phyloP scores from a whole-genome alignment of 2,797 vertebrate species.

The Schizopygopsis malacanthus region DNA sequence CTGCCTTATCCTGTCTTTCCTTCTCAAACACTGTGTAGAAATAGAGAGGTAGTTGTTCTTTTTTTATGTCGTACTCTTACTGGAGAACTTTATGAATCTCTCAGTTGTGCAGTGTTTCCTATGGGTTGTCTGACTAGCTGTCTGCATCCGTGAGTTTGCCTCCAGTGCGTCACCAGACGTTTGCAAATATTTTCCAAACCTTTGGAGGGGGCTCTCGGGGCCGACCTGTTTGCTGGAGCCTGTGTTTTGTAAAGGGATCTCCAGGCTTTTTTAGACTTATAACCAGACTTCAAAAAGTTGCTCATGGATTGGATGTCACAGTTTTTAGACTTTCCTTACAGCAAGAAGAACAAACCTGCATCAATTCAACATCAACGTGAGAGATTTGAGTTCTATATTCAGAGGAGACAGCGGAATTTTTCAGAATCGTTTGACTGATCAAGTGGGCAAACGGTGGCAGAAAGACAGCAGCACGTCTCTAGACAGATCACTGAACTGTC shows the following conservation, averaged over 20 bases:
- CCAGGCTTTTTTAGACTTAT: constrained; percentile 24
- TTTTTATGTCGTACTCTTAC: constrained; percentile 6
- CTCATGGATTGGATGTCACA: constrained; percentile 28
- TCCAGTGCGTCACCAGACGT: constrained; percentile 32
- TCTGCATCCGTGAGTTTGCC: not conserved
- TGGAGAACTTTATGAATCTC: constrained; percentile 49
- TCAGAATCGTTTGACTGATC: constrained; percentile 3
- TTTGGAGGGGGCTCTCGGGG: constrained; percentile 24
- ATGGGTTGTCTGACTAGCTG: constrained; percentile 35
- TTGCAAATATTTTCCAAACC: constrained; percentile 39
- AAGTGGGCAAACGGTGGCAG: constrained; percentile 36
- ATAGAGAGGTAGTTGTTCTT: constrained; percentile 16
- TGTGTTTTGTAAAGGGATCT: constrained; percentile 43
- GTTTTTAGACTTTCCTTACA: not conserved
- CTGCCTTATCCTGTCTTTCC: constrained; percentile 49
- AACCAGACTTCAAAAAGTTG: constrained; percentile 21
- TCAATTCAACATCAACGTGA: not conserved
- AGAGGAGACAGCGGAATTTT: constrained; percentile 25
- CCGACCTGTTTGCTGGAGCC: constrained; percentile 36
- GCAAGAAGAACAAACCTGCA: not conserved
- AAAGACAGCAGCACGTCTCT: constrained; percentile 2
- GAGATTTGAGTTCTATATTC: constrained; percentile 25
- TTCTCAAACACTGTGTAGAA: constrained; percentile 8
- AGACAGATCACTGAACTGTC: constrained; percentile 45
- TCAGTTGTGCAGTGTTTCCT: constrained; percentile 54